Evolutionary conservation across 2,113 vertebrate genomes (phyloP), one percentile per base, ranked within the genome.

Genomic region (Girardinichthys multiradiatus): DNA sequence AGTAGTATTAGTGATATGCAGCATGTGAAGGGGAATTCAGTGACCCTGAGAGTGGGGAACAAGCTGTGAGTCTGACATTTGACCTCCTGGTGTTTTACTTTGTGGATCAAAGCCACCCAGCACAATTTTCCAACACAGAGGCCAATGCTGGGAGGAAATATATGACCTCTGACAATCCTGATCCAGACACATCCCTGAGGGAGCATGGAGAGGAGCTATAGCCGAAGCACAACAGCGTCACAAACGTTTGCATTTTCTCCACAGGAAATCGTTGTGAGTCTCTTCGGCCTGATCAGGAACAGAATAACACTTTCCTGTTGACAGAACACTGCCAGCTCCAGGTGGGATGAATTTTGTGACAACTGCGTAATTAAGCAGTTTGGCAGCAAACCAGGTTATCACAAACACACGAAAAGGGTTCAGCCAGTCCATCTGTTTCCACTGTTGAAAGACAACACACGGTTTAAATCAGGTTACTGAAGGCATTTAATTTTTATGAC

Each of bases 191-290:
- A 64, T 88, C 90, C 91, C 90, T 27, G 33, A 70, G 91, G 87
- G 91, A 91, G 78, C 74, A 64, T 77, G 27, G 19, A 76, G 45
- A 72, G 54, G 59, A 76, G 72, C 76, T 57, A 3, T 70, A 76
- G 82, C 74, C 42, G 1, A 12, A 64, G 83, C 57, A 73, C 39
- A 68, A 78, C 69, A 74, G 74, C 89, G 83, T 89, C 85, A 92
- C 79, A 76, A 73, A 76, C 86, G 91, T 92, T 93, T 91, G 88
- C 66, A 76, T 89, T 88, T 90, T 86, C 86, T 85, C 80, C 71
- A 80, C 91, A 89, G 93, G 93, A 94, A 94, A 86, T 87, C 75
- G 81, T 88, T 83, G 59, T 26, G 31, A 70, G 70, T 85, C 79
- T 90, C 90, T 89, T 91, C 26, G 81, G 86, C 68, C 79, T 62